A percentile compares a stretch with the other conserved stretches of the same genome.
Conservation (phyloP, 2,888 invertebrate genomes). For the Coleophora flavipennella region DNA sequence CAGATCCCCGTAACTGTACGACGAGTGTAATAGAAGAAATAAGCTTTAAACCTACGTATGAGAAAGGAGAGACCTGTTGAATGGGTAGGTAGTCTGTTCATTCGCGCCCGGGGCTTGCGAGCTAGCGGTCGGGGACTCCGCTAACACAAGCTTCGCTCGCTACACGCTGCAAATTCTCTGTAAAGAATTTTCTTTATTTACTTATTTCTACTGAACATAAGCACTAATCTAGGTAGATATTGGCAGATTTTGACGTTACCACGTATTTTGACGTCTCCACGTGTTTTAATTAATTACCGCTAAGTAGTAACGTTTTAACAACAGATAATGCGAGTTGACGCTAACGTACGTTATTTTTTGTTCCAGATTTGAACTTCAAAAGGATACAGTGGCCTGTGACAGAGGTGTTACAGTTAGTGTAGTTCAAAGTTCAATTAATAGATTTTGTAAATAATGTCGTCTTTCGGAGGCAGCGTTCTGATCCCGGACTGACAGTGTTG, state of each 20-base stretch:
- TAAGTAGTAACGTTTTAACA: too few relatives aligned
- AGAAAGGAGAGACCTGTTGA: conserved; percentile 49
- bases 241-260: too few relatives aligned
- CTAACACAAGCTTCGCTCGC: not conserved
- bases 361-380: too few relatives aligned
- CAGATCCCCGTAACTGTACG: too few relatives aligned
- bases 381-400: too few relatives aligned
- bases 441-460: conserved; percentile 50
- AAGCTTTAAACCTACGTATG: conserved; percentile 15
- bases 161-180: conserved; percentile 2
- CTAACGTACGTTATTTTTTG: conserved; percentile 3
- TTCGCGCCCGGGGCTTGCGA: conserved; percentile 32
- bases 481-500: conserved; percentile 44
- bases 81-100: conserved; percentile 29
- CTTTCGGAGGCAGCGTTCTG: conserved; percentile 47
- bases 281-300: too few relatives aligned
- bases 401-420: not conserved
- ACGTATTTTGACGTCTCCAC: too few relatives aligned
- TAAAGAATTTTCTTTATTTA: too few relatives aligned
- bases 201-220: too few relatives aligned
- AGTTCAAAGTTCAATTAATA: not conserved
- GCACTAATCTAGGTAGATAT: too few relatives aligned
- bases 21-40: too few relatives aligned
- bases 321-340: too few relatives aligned
- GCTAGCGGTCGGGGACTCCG: conserved; percentile 30